phyloP scores from a whole-genome alignment of 2,797 vertebrate genomes.

The Lerista edwardsae region DNA sequence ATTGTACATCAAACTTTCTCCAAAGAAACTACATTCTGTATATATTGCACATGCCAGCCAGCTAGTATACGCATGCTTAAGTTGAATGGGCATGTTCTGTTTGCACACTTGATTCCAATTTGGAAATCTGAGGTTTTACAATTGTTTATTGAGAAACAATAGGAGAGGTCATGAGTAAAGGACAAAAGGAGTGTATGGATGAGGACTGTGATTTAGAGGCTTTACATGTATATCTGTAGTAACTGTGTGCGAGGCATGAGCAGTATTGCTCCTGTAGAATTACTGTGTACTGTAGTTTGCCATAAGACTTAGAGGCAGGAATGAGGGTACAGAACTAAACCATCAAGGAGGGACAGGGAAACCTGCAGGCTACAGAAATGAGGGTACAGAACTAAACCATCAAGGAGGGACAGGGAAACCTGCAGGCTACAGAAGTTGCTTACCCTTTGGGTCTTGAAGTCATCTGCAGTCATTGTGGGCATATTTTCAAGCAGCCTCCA shows the following conservation, averaged over 20 bases:
- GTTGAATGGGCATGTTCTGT: not conserved
- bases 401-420: not conserved
- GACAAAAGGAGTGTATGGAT: not conserved
- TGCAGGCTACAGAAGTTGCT: not conserved
- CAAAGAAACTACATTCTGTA: not conserved
- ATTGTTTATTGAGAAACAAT: not conserved
- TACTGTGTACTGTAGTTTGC: constrained; percentile 5
- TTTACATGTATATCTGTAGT: no score
- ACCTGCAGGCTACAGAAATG: not conserved
- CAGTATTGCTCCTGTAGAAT: not conserved
- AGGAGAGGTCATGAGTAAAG: not conserved
- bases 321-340: not conserved
- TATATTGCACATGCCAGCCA: not conserved
- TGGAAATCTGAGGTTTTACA: not conserved
- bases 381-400: not conserved
- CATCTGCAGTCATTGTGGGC: not conserved
- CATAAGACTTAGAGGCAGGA: not conserved
- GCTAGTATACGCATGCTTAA: not conserved
- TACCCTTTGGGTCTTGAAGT: not conserved
- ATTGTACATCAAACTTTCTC: not conserved
- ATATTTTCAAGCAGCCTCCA: not conserved
- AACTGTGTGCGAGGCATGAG: no score
- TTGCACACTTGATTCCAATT: not conserved
- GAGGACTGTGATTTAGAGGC: not conserved
- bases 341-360: not conserved